Evolutionary conservation across 2,113 vertebrate genomes (phyloP), one percentile per base, ranked within the genome.

Genomic region (Aspidoscelis tigris): DNA sequence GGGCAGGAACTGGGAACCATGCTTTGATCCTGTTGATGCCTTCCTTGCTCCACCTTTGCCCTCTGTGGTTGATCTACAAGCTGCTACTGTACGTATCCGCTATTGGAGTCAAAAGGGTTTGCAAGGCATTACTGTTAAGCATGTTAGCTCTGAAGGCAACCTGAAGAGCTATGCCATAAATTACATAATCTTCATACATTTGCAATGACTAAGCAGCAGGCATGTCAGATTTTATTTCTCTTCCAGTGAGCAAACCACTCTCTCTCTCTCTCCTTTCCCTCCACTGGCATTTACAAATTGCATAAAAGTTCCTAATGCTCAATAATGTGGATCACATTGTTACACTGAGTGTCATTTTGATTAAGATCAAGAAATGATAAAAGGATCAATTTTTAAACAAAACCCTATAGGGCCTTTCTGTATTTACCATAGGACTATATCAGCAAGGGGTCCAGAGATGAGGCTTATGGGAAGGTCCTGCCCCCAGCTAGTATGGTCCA

Each of bases 61-160:
- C 58, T 16, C 18, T 61, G 58, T 61, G 18, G 58, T 61, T 61
- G 58, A 61, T 61, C 58, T 61, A 16, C 58, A 61, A 16, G 58
- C 14, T 61, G 58, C 14, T 16, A 61, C 11, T 2, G 18, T 61
- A 61, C 18, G 58, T 16, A 18, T 61, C 58, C 58, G 3, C 3
- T 61, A 50, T 61, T 14, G 18, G 58, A 87, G 24, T 86, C 86
- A 72, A 24, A 85, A 73, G 0, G 1, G 2, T 77, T 61, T 77
- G 81, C 33, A 33, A 33, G 33, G 33, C n/a, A 8, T 0, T 76
- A 81, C 22, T 79, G 0, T 44, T 78, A 76, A 47, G 66, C 0
- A 53, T 21, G 68, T 33, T 84, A 79, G 53, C 81, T 93, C 82
- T 87, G n/a, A 73, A 84, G 47, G 6, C 10, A 82, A 74, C 39